Percentiles rank a stretch among this genome's conserved stretches.
Conservation (phyloP, 2,113 vertebrate genomes). For the Epinephelus fuscoguttatus region DNA sequence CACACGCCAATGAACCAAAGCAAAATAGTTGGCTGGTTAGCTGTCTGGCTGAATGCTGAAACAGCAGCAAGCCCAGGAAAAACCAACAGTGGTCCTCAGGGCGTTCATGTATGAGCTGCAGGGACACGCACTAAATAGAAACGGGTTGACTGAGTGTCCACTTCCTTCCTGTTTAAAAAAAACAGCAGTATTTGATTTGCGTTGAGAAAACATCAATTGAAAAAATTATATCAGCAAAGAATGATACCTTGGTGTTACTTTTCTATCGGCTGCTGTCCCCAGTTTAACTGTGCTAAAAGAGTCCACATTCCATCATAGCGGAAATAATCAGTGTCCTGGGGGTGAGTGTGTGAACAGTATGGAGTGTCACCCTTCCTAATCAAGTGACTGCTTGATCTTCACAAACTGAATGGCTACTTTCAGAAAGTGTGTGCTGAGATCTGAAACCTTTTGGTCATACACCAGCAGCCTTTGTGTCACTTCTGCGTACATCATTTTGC, state of each 20-base stretch:
- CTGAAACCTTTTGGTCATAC: neutral
- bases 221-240: neutral
- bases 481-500: neutral
- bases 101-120: conserved; percentile 29
- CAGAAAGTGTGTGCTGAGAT: neutral
- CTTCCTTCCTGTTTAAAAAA: neutral
- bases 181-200: neutral
- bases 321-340: neutral
- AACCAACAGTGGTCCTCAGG: conserved; percentile 59
- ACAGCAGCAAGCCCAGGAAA: conserved; percentile 71
- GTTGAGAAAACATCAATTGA: neutral
- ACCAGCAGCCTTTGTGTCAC: conserved; percentile 10
- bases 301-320: neutral
- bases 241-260: neutral
- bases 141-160: neutral
- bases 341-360: neutral
- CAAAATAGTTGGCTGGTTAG: conserved; percentile 56
- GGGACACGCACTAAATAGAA: neutral
- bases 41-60: conserved; percentile 74
- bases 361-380: neutral
- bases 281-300: neutral
- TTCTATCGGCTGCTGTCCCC: neutral
- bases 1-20: conserved; percentile 67
- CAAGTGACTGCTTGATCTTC: neutral
- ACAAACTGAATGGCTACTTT: neutral